Percentiles rank a stretch among this genome's conserved stretches.
Evolutionary conservation across 1,140 invertebrate species (phyloP).

Genomic region (Euura saliciscinereae): DNA sequence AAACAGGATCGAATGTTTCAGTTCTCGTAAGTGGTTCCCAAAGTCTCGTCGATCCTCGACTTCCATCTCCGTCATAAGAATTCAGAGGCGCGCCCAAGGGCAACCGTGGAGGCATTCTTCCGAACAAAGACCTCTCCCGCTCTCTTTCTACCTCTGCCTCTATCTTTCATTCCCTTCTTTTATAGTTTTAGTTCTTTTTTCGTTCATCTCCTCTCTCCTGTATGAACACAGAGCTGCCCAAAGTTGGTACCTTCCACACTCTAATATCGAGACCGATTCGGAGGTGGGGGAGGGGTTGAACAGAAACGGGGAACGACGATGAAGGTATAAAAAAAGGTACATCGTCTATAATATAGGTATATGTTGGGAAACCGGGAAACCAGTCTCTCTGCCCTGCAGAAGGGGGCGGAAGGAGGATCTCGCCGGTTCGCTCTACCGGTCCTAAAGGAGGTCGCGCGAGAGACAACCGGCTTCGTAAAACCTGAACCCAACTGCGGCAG

Average conservation of each 20-base stretch:
- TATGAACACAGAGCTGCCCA: not conserved
- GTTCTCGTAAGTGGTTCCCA: too few relatives aligned
- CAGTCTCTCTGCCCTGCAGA: not conserved
- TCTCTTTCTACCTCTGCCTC: too few relatives aligned
- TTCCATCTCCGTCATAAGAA: not conserved
- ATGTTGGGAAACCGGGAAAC: not conserved
- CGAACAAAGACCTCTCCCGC: not conserved
- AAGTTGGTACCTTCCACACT: not conserved
- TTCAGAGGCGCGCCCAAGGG: not conserved
- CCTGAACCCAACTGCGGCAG: too few relatives aligned
- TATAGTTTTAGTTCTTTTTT: not conserved
- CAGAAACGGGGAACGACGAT: too few relatives aligned
- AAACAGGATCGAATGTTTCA: too few relatives aligned
- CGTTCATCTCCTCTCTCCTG: not conserved
- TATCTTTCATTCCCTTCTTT: too few relatives aligned
- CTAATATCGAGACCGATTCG: not conserved
- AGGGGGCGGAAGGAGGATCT: not conserved
- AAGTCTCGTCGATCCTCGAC: too few relatives aligned
- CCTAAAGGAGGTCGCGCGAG: constrained; percentile 2
- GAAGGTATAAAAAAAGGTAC: too few relatives aligned
- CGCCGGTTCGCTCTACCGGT: not conserved
- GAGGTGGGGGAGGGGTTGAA: not conserved
- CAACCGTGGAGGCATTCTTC: not conserved
- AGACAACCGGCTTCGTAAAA: not conserved
- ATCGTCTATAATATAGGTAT: too few relatives aligned